phyloP scores from a whole-genome alignment of 2,888 invertebrate species.

The Ommatoiulus sabulosus region DNA sequence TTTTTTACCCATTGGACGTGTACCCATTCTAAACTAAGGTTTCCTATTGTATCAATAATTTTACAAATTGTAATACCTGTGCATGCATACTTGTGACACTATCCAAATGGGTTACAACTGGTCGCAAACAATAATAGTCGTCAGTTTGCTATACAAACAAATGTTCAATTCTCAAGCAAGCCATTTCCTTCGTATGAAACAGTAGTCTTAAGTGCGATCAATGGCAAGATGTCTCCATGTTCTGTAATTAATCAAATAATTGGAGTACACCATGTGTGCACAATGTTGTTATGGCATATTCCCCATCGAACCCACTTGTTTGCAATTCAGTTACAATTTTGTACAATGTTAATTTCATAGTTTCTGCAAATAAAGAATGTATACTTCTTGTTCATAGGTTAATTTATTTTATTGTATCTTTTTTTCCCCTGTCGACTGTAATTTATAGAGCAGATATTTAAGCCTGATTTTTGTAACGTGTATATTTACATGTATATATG shows the following conservation, averaged over 20 bases:
- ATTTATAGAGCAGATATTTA: too few species aligned
- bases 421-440: too few species aligned
- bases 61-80: neutral
- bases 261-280: conserved; percentile 43
- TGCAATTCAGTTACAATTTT: conserved; percentile 39
- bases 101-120: neutral
- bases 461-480: neutral
- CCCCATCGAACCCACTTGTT: conserved; percentile 31
- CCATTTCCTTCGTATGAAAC: neutral
- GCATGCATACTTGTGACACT: neutral
- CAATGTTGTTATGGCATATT: conserved; percentile 36
- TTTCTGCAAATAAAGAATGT: conserved; percentile 39
- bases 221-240: conserved; percentile 23
- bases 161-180: conserved; percentile 1
- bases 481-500: neutral
- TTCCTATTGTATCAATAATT: neutral
- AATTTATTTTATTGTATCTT: neutral
- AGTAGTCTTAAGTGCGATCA: conserved; percentile 23
- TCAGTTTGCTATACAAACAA: conserved; percentile 9
- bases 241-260: conserved; percentile 43
- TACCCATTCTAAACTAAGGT: neutral
- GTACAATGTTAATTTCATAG: conserved; percentile 43
- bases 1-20: neutral
- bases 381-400: conserved; percentile 40
- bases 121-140: neutral